Conservation (phyloP, 2,888 invertebrate species). For the Bursaphelenchus okinawaensis region DNA sequence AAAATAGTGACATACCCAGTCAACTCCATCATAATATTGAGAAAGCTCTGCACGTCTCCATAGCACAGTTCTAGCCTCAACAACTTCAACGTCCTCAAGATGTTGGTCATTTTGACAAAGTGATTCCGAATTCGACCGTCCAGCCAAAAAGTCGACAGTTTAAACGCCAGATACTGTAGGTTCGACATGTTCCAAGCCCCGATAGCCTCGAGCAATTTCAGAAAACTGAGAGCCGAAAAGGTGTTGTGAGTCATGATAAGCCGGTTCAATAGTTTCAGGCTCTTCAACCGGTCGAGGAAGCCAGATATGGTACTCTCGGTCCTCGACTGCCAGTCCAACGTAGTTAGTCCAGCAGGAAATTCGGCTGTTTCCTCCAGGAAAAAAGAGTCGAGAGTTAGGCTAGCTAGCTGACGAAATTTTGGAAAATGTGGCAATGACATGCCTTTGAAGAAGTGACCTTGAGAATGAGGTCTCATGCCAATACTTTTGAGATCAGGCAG, state of each 20-base stretch:
- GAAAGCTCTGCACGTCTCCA: constrained; percentile 16
- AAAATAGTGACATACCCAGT: constrained; percentile 11
- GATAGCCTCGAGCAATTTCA: constrained; percentile 14
- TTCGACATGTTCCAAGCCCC: constrained; percentile 13
- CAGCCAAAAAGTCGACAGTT: constrained; percentile 15
- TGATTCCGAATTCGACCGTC: not conserved
- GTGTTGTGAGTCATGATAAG: constrained; percentile 25
- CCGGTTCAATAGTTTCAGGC: constrained; percentile 17
- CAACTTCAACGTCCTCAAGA: constrained; percentile 10
- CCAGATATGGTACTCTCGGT: constrained; percentile 13
- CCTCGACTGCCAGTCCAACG: constrained; percentile 27
- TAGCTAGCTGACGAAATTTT: constrained; percentile 20
- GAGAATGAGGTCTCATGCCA: constrained; percentile 29
- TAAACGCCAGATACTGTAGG: constrained; percentile 21
- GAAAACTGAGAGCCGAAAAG: constrained; percentile 5
- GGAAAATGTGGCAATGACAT: constrained; percentile 21
- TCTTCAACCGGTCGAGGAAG: constrained; percentile 19
- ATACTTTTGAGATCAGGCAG: constrained; percentile 25
- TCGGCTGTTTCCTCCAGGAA: constrained; percentile 17
- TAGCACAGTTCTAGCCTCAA: constrained; percentile 28
- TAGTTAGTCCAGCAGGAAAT: constrained; percentile 18
- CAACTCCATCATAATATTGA: constrained; percentile 14
- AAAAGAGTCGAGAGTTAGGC: constrained; percentile 24
- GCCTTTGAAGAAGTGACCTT: constrained; percentile 28
- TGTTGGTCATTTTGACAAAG: not conserved